A percentile compares a stretch with the other conserved stretches of the same genome.
phyloP scores from a whole-genome alignment of 2,888 invertebrate species.

The Andrena praecox region DNA sequence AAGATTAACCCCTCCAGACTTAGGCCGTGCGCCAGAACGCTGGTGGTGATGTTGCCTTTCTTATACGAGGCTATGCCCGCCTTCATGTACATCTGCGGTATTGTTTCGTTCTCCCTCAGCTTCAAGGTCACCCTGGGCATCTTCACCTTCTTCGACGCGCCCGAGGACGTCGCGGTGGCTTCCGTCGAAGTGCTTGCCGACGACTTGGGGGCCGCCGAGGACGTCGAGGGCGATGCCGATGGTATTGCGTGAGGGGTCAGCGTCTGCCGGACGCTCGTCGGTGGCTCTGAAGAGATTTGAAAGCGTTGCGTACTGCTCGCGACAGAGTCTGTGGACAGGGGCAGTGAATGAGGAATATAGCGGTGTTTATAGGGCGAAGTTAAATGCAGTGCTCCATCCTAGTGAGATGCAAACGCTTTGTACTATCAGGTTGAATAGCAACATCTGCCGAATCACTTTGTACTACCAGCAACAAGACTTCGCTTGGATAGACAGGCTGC shows the following conservation, averaged over 20 bases:
- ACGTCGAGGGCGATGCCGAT: constrained; percentile 10
- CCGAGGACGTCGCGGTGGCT: constrained; percentile 24
- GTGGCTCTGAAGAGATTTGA: constrained; percentile 35
- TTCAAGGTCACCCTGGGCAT: constrained; percentile 77
- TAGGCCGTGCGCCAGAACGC: constrained; percentile 77
- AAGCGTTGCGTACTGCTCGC: constrained; percentile 45
- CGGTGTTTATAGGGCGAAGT: neutral
- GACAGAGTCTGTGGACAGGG: constrained; percentile 33
- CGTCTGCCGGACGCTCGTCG: constrained; percentile 36
- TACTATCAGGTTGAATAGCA: too few relatives aligned
- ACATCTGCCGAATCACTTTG: too few relatives aligned
- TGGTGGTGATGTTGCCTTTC: constrained; percentile 80
- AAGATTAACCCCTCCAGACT: constrained; percentile 80
- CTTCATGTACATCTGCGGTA: constrained; percentile 80
- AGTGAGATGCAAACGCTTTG: too few relatives aligned
- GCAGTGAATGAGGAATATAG: neutral
- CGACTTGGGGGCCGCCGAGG: constrained; percentile 34
- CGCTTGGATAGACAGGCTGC: too few relatives aligned
- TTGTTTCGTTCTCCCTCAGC: constrained; percentile 78
- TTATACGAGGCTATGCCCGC: constrained; percentile 80
- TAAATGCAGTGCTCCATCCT: too few relatives aligned
- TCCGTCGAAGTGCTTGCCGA: constrained; percentile 41
- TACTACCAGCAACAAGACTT: too few relatives aligned
- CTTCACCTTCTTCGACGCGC: constrained; percentile 59
- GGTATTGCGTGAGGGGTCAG: constrained; percentile 15